Evolutionary conservation across 2,113 vertebrate species (phyloP), one percentile per base, ranked within the genome.

Genomic region (Scalopus aquaticus): DNA sequence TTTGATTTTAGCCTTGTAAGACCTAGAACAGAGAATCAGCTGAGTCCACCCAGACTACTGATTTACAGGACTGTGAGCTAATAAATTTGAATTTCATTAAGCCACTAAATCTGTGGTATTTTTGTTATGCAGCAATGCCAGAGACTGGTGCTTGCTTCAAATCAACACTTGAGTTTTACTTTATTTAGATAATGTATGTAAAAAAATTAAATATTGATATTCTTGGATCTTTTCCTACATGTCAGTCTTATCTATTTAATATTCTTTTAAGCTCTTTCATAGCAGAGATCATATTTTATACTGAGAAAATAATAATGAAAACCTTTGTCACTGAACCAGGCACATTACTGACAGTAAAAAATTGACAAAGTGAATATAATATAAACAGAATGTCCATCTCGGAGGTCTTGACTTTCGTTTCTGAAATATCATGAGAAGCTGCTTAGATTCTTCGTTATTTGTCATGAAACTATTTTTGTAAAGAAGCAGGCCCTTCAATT

Each of bases 391-490:
- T 51, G 42, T 84, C 26, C 42, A 78, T n/a, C 15, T 93, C 35
- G 69, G 42, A 32, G 32, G 7, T 9, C 35, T 88, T 95, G 24
- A 35, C 6, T 69, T 96, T 85, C 17, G 56, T 76, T 90, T 26
- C 26, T 81, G 46, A 96, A 95, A 65, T 88, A 88, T 35, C 42
- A 84, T 60, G 30, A 86, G 19, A 95, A 26, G 90, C 20, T 77
- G 32, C 13, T 88, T 73, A 22, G n/a, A 88, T 92, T 51, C 9
- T 80, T 92, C 51, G 9, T 1, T 64, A 73, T 92, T 88, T 96
- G 30, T 83, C 8, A 79, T 28, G 3, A 83, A 96, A 92, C 3
- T 79, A 19, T 74, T 76, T 90, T 93, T 81, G 30, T 35, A 78
- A 82, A 93, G 44, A 94, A 93, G 7, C 8, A 85, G 62, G 4